Base-by-base conservation (phyloP, 2,888 invertebrate species). In the Caenorhabditis becei region DNA sequence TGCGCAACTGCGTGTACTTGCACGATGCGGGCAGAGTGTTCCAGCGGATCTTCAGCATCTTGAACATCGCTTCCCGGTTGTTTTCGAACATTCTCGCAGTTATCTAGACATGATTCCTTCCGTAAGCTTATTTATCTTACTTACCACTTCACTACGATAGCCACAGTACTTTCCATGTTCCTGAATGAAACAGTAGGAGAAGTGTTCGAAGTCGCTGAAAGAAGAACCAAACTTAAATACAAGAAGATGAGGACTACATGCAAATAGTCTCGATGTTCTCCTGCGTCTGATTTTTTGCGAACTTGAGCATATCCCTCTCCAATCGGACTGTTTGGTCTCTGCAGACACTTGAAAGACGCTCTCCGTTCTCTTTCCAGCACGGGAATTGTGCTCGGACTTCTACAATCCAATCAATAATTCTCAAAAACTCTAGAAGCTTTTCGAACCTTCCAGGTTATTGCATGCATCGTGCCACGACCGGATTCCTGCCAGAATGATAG, bases 41-140 rank as follows among this genome's bases (percentile, higher is more conserved):
- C 83, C 83, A 86, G 41, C 77, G 75, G 32, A 86, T 80, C 44
- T 83, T 86, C 61, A 87, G 74, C 87, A 87, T 87, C 24, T 80
- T 86, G 69, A 85, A 85, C 58, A 87, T 85, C 1, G 83, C 80
- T 35, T 85, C 86, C 11, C 83, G 65, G 41, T 84, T 86, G 66
- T 72, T 70, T 28, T 83, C 83, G 53, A 81, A 83, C 87, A 87
- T 86, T 66, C 80, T 63, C 20, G 80, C 79, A 14, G 86, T 83
- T 23, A 87, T 82, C 86, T 86, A 49, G 41, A 3, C 7, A 41
- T 41, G 32, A 10, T 32, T 32, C 32, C 32, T 32, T 32, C 32
- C 32, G 10, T 32, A 7, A 32, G 32, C 32, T 32, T 7, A 4
- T 32, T 32, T 7, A 4, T 32, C 7, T 20, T 2, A 67, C 77